Evolutionary conservation across 2,113 vertebrate genomes (phyloP), one percentile per base, ranked within the genome.

Genomic region (Malurus cyaneus): DNA sequence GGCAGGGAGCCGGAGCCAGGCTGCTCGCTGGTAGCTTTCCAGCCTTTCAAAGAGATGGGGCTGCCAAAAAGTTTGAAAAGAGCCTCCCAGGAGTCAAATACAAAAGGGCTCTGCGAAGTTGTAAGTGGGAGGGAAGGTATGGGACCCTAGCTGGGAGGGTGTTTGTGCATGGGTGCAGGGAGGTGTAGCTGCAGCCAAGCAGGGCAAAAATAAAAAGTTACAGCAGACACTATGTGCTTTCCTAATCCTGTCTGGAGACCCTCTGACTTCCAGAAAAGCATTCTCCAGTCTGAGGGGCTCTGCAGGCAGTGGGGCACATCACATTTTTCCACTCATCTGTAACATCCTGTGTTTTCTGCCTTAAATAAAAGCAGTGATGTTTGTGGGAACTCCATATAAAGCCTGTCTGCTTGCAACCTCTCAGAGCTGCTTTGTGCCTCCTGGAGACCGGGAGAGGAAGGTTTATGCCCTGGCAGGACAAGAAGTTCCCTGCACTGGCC

Each of bases 281-380:
- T 70, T 92, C 95, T 73, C 47, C 21, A 47, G 86, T 94, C 80
- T 90, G 82, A 88, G 94, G 92, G 86, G 82, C 94, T 94, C 94
- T 92, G 95, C 80, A 84, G 86, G 94, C 95, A 95, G 42, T 93
- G 76, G 82, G 86, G 80, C 76, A 76, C 85, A 54, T 90, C 76
- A 69, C 89, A 84, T 94, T 94, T 95, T 95, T 89, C 86, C 89
- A 84, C 86, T 96, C 91, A 87, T 97, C 91, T 97, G 96, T 96
- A 96, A 96, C 95, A 96, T 96, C 95, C 95, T 97, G 95, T 97
- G 91, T 93, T 96, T 95, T 95, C 80, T 26, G 80, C 92, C 72
- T 71, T 92, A 89, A 95, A 96, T 93, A 94, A 96, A 93, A 93
- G 95, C 91, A 10, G 65, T 3, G 66, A 81, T 81, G 83, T 89